These are phyloP conservation scores for Dendrocopos noguchii DNA, from an alignment of 2,113 vertebrate genomes.

Conservation along the genomic window DNA sequence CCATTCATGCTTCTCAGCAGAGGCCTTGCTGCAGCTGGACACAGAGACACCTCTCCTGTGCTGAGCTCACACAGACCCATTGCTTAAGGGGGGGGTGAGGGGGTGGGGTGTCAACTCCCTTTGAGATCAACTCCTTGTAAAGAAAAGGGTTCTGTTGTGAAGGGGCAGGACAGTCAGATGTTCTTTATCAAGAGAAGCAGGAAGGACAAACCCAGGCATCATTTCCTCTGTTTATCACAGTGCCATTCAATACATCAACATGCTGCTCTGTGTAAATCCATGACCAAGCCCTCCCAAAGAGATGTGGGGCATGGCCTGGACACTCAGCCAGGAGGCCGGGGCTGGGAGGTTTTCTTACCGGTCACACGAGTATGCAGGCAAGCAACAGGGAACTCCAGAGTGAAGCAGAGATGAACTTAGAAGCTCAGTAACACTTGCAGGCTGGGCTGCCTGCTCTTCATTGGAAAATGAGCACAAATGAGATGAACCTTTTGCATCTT, in stretches of 20 bases:
- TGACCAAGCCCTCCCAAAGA: rapidly evolving
- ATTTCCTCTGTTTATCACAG: not conserved
- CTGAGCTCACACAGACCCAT: not conserved
- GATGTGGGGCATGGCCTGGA: rapidly evolving
- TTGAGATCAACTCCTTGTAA: not conserved
- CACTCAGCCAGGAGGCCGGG: not conserved
- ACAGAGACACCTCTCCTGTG: not conserved
- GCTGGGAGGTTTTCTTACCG: constrained; percentile 10
- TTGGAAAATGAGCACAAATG: rapidly evolving
- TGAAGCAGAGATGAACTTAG: not conserved
- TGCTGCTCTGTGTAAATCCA: not conserved
- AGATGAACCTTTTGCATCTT: not conserved
- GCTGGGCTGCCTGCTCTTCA: not conserved
- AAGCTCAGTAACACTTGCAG: not conserved
- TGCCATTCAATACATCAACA: rapidly evolving
- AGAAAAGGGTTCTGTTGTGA: not conserved
- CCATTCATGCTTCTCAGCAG: not conserved
- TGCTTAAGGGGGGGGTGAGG: not conserved
- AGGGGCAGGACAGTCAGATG: not conserved
- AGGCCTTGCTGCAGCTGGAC: not conserved
- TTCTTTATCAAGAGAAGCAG: not conserved
- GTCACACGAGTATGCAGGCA: rapidly evolving
- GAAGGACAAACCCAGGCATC: not conserved
- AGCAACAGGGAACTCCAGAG: not conserved
- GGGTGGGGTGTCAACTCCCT: too few species aligned